Base-by-base conservation (phyloP, 2,113 vertebrate genomes). In the Phodopus roborovskii region DNA sequence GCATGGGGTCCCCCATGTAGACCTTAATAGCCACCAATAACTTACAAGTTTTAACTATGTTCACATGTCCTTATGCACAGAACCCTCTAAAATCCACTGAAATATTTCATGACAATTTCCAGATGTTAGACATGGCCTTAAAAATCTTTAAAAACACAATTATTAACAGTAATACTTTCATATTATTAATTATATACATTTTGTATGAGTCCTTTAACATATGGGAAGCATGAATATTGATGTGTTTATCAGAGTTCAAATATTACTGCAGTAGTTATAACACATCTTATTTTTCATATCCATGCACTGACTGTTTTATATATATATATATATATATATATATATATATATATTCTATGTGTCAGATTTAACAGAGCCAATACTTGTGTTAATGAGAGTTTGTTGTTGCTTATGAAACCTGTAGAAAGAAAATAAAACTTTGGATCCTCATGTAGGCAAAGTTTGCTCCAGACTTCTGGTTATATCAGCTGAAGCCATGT, bases 51-150 rank as follows among this genome's bases (percentile, higher is more conserved):
- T 56, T 58, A 78, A 62, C 30, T 7, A 30, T 45, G 15, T 87
- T 42, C 45, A 53, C 0, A 12, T 9, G 2, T 42, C 20, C 10
- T 11, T 75, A n/a, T 19, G 28, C 11, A n/a, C n/a, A 24, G 0
- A 45, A 1, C 19, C 70, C 15, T 78, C 70, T 60, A 60, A 82
- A 58, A 75, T 39, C 62, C 42, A 91, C 1, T 24, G 30, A n/a
- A 73, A 73, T 81, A 50, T 62, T 77, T 85, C 26, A 60, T 12
- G n/a, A 8, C 8, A 86, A 79, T 62, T 53, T 24, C 53, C 7
- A 73, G 13, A 36, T 20, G 66, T 39, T 60, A 82, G 39, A 58
- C 36, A 60, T 26, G 5, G 64, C 24, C 24, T n/a, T 81, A 3
- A 74, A 74, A 56, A 73, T 0, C 0, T 19, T 79, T 39, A 3